These are phyloP conservation scores for Hipposideros armiger DNA, from an alignment of 2,113 vertebrate species.

Conservation along the genomic window DNA sequence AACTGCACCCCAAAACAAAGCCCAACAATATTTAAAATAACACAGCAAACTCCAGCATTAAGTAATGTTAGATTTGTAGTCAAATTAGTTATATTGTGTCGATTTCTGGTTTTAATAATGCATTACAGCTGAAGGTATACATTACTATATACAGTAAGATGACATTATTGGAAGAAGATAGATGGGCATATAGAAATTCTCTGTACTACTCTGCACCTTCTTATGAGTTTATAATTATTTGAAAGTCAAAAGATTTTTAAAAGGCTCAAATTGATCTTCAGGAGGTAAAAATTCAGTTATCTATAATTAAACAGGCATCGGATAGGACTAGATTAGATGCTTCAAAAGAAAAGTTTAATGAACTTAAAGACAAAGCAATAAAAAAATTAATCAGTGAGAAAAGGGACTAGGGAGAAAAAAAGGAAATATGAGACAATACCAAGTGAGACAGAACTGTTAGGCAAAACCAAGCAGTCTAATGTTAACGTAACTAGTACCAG, in stretches of 20 bases:
- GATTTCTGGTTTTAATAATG: background rate
- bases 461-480: background rate
- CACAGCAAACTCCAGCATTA: background rate
- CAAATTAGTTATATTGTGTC: background rate
- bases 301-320: background rate
- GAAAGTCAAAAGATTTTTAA: slow-evolving; percentile 27
- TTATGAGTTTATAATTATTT: slow-evolving; percentile 19
- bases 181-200: background rate
- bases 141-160: background rate
- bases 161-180: background rate
- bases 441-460: background rate
- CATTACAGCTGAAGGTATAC: background rate
- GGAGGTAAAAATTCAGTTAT: slow-evolving; percentile 23
- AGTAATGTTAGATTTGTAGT: background rate
- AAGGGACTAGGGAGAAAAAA: background rate
- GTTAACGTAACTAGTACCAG: background rate
- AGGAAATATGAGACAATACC: background rate
- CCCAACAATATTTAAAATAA: background rate
- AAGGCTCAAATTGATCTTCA: background rate
- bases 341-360: slow-evolving; percentile 32
- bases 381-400: background rate
- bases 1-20: background rate
- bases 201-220: background rate
- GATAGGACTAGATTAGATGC: background rate
- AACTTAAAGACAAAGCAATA: background rate